Percentiles rank a stretch among this genome's conserved stretches.
Evolutionary conservation across 2,888 invertebrate genomes (phyloP).

Genomic region (Xanthostigma xanthostigma): DNA sequence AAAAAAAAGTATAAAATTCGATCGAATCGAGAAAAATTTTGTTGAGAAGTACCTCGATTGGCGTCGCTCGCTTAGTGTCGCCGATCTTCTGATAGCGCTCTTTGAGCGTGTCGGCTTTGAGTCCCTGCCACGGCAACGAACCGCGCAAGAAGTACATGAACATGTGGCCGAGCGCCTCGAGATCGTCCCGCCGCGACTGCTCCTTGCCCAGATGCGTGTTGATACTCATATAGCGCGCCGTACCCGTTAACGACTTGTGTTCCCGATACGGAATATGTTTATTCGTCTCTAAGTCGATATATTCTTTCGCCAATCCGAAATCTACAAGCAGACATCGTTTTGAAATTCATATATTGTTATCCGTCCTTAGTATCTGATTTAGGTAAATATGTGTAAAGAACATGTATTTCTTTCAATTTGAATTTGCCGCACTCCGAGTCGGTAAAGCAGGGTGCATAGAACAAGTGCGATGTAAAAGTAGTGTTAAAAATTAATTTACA

Average conservation of each 20-base stretch:
- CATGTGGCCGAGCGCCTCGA: slow-evolving; percentile 99
- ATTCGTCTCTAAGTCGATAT: slow-evolving; percentile 99
- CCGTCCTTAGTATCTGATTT: too few species aligned
- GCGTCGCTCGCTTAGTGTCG: slow-evolving; percentile 97
- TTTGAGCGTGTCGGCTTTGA: slow-evolving; percentile 98
- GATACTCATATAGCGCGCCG: slow-evolving; percentile 99
- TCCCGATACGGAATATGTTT: slow-evolving; percentile 99
- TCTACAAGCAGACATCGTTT: slow-evolving; percentile 40
- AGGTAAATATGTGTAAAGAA: too few species aligned
- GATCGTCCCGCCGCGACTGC: slow-evolving; percentile 97
- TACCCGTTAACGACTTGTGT: slow-evolving; percentile 99
- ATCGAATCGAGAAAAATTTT: background rate
- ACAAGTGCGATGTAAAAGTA: too few species aligned
- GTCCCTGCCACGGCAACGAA: slow-evolving; percentile 98
- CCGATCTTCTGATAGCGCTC: slow-evolving; percentile 99
- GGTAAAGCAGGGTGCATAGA: too few species aligned
- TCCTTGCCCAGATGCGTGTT: slow-evolving; percentile 99
- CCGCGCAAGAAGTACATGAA: slow-evolving; percentile 99
- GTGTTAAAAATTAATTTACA: too few species aligned
- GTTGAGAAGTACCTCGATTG: slow-evolving; percentile 62
- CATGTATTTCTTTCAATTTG: too few species aligned
- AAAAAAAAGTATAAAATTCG: too few species aligned
- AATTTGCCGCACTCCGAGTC: too few species aligned
- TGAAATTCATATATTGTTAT: too few species aligned
- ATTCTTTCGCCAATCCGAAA: slow-evolving; percentile 99